Evolutionary conservation across 2,113 vertebrate species (phyloP), one percentile per base, ranked within the genome.

Genomic region (Archilochus colubris): DNA sequence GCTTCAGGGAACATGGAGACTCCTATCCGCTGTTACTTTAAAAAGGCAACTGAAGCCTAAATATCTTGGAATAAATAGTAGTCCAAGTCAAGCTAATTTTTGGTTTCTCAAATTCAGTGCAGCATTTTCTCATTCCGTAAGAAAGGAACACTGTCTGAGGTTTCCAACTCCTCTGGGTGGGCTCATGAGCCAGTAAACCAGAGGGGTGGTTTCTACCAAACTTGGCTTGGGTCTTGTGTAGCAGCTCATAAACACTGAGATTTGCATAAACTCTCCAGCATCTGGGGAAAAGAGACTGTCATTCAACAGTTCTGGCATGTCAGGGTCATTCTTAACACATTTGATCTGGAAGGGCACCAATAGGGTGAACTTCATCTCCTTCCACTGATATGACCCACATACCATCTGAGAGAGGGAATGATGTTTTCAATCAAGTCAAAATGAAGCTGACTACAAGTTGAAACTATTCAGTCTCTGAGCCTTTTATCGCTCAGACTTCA

Each of bases 241-340:
- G 89, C 93, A 91, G 89, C 94, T 95, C 91, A 70, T 96, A 94
- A 93, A 93, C 88, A 80, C 73, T 1, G 5, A 44, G 59, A 88
- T 95, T 96, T 95, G 89, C 82, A 94, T 92, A 96, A 93, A 53
- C 38, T 82, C 63, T 82, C 21, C 61, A 86, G 57, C 20, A 44
- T 89, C 80, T 68, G 86, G 36, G 7, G 58, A 30, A 93, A 81
- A 38, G 53, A 63, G 12, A 44, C 70, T 89, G 85, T 83, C 92
- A 90, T 48, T 94, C 90, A 93, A 69, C 78, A 50, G 48, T 88
- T 74, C 38, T 87, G 72, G 67, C 54, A 81, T 68, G n/a, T 84
- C 82, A 86, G 69, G 73, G 73, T 83, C 87, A 79, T 58, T 95
- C 68, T 79, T 86, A 90, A 78, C 46, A 36, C 64, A 16, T 91